phyloP scores from a whole-genome alignment of 2,797 vertebrate genomes.

The Enteromius thamalakanensis region DNA sequence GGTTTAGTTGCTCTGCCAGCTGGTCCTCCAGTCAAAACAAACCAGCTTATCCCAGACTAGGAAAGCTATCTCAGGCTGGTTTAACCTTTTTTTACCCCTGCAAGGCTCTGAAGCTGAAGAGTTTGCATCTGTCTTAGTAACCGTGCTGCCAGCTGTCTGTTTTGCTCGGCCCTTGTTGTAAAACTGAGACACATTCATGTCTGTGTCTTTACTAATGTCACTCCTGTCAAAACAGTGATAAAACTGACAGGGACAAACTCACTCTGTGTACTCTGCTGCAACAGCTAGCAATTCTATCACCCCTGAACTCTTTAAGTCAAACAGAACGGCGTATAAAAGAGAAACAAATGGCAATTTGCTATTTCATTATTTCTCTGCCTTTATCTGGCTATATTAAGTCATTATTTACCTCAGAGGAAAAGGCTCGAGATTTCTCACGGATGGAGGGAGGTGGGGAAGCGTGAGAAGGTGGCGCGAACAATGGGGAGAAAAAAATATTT shows the following conservation, averaged over 20 bases:
- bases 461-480: slow-evolving; percentile 47
- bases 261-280: slow-evolving; percentile 44
- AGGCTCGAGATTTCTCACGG: slow-evolving; percentile 60
- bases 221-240: slow-evolving; percentile 38
- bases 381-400: slow-evolving; percentile 47
- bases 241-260: slow-evolving; percentile 25
- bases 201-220: slow-evolving; percentile 45
- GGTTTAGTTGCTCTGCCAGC: background rate
- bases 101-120: background rate
- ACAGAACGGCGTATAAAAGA: slow-evolving; percentile 47
- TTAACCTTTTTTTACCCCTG: background rate
- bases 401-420: slow-evolving; percentile 61
- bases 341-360: slow-evolving; percentile 53
- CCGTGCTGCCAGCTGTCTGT: slow-evolving; percentile 23
- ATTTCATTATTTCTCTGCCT: slow-evolving; percentile 44
- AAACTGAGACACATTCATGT: slow-evolving; percentile 44
- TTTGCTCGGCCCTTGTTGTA: slow-evolving; percentile 23
- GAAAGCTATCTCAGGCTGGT: background rate
- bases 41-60: background rate
- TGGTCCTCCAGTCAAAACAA: slow-evolving; percentile 11
- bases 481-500: slow-evolving; percentile 38
- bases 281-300: slow-evolving; percentile 47
- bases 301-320: slow-evolving; percentile 49
- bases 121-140: slow-evolving; percentile 19
- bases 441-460: slow-evolving; percentile 43